These are phyloP conservation scores for Lathronympha strigana DNA, from an alignment of 2,888 invertebrate species.

Conservation along the genomic window DNA sequence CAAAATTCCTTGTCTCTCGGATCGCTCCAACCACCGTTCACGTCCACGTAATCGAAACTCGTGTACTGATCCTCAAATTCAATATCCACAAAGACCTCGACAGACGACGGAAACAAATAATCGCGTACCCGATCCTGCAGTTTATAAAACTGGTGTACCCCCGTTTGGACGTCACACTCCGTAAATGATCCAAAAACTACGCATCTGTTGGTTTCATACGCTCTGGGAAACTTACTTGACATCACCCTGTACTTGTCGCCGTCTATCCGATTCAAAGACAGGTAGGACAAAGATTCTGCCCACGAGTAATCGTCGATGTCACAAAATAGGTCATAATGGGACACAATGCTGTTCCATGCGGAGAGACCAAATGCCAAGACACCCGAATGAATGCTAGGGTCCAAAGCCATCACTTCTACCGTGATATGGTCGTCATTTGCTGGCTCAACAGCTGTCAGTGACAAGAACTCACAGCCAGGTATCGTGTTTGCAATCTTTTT, in stretches of 20 bases:
- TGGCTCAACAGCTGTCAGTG: conserved; percentile 50
- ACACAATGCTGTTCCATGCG: conserved; percentile 62
- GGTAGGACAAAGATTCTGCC: conserved; percentile 58
- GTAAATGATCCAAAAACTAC: conserved; percentile 44
- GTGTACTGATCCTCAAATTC: conserved; percentile 55
- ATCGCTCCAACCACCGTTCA: conserved; percentile 63
- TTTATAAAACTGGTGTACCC: conserved; percentile 48
- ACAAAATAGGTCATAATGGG: conserved; percentile 65
- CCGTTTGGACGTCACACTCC: conserved; percentile 48
- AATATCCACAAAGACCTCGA: conserved; percentile 57
- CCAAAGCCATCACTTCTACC: conserved; percentile 56
- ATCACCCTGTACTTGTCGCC: conserved; percentile 59
- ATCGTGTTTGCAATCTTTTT: conserved; percentile 53
- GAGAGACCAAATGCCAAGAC: conserved; percentile 59
- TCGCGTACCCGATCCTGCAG: conserved; percentile 46
- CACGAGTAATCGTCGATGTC: conserved; percentile 63
- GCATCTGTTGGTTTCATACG: conserved; percentile 50
- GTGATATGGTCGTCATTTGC: conserved; percentile 45
- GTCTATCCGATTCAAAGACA: conserved; percentile 58
- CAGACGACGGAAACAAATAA: conserved; percentile 53
- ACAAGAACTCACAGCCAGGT: conserved; percentile 58
- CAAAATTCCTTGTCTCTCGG: conserved; percentile 61
- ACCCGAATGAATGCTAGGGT: conserved; percentile 54
- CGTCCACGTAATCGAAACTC: conserved; percentile 55
- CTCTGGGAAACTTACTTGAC: conserved; percentile 56